phyloP scores from a whole-genome alignment of 2,113 vertebrate genomes.

The Trogon melanurus region DNA sequence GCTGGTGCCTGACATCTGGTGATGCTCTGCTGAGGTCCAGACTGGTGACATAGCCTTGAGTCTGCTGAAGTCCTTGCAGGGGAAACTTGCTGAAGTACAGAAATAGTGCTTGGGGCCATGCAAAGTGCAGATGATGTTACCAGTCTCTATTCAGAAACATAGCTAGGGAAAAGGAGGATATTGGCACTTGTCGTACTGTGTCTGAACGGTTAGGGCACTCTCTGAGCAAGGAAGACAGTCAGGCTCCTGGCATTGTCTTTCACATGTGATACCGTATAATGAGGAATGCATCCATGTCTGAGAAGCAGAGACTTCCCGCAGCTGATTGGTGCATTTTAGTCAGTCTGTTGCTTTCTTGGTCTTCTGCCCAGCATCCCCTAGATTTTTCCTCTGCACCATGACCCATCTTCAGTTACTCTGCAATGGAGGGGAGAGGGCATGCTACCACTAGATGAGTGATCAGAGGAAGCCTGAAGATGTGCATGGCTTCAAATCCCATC shows the following conservation, averaged over 20 bases:
- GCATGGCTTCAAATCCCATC: background rate
- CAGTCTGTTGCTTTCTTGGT: background rate
- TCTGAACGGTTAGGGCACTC: background rate
- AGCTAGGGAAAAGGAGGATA: background rate
- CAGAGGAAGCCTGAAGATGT: background rate
- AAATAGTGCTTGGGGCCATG: background rate
- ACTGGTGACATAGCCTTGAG: background rate
- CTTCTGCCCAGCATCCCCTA: background rate
- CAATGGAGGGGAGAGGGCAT: rapidly evolving
- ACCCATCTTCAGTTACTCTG: background rate
- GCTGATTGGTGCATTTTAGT: background rate
- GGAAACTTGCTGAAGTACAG: background rate
- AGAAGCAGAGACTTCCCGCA: background rate
- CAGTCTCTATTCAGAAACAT: background rate
- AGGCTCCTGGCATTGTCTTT: background rate
- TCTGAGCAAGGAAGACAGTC: rapidly evolving
- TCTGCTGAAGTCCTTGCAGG: background rate
- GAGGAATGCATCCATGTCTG: background rate
- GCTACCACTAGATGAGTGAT: background rate
- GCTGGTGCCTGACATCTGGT: background rate
- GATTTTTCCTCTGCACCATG: background rate
- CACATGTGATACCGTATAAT: background rate
- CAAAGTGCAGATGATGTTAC: background rate
- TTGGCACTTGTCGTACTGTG: background rate
- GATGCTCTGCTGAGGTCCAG: background rate